Conservation (phyloP, 35 echinoderm and acorn worm species). For the Apostichopus japonicus region DNA sequence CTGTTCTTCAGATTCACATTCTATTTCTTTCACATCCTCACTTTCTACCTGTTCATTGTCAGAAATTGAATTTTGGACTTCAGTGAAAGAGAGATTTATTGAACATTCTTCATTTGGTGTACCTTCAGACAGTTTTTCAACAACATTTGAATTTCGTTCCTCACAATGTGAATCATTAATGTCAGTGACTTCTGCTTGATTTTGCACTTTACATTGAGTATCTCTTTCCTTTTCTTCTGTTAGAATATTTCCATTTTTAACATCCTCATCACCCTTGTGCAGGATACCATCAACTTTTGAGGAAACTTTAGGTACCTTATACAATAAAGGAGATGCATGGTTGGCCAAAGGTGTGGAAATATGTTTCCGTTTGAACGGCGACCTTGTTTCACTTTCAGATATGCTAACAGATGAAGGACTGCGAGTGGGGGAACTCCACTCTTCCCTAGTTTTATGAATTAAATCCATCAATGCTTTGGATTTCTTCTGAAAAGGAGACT, state of each 20-base stretch:
- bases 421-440: conserved; percentile 32
- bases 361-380: neutral
- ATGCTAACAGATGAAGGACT: neutral
- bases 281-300: neutral
- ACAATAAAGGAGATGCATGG: neutral
- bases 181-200: neutral
- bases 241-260: neutral
- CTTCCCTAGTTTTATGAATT: conserved; percentile 15
- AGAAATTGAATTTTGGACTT: neutral
- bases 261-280: too few species aligned
- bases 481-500: conserved; percentile 51
- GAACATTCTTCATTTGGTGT: neutral
- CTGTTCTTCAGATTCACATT: neutral
- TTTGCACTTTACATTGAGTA: neutral
- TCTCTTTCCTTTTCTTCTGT: neutral
- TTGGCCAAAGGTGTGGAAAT: neutral
- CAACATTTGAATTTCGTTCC: neutral
- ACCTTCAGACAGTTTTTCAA: neutral
- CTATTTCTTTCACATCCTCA: neutral
- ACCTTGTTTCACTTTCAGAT: neutral
- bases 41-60: neutral
- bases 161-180: neutral
- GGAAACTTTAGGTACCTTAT: neutral
- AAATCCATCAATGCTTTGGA: conserved; percentile 14
- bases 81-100: neutral